These are phyloP conservation scores for Kryptolebias marmoratus DNA, from an alignment of 2,113 vertebrate genomes.

Conservation along the genomic window DNA sequence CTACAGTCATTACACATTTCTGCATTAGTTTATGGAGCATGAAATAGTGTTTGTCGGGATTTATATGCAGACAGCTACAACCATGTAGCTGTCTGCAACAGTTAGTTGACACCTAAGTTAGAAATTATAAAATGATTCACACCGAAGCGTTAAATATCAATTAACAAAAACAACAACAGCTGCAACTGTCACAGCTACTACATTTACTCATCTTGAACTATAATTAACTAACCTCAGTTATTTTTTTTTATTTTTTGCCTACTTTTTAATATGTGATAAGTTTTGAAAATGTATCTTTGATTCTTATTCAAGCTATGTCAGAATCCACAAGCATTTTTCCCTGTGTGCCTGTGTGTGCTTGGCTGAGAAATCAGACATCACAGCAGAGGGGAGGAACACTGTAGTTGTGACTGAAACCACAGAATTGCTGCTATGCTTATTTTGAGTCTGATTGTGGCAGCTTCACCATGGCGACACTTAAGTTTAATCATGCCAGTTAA, in stretches of 20 bases:
- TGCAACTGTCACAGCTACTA: not conserved
- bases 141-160: not conserved
- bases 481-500: conserved; percentile 62
- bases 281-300: not conserved
- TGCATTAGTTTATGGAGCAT: too few relatives aligned
- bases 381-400: conserved; percentile 15
- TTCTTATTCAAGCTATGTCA: not conserved
- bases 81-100: too few relatives aligned
- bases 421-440: conserved; percentile 41
- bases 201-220: not conserved
- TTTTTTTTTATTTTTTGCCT: not conserved
- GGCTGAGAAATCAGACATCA: conserved; percentile 27
- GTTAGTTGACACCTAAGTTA: too few relatives aligned
- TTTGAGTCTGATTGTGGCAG: conserved; percentile 65
- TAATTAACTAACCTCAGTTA: not conserved
- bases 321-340: conserved; percentile 7
- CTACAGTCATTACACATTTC: too few relatives aligned
- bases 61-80: too few relatives aligned
- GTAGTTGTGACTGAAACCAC: conserved; percentile 49
- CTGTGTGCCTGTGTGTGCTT: conserved; percentile 7
- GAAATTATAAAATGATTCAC: too few relatives aligned
- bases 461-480: conserved; percentile 53
- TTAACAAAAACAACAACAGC: not conserved
- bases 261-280: not conserved
- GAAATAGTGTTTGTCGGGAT: too few relatives aligned